Percentiles rank a stretch among this genome's conserved stretches.
These are phyloP conservation scores for Cyclura pinguis DNA, from an alignment of 2,797 vertebrate species.

Conservation along the genomic window DNA sequence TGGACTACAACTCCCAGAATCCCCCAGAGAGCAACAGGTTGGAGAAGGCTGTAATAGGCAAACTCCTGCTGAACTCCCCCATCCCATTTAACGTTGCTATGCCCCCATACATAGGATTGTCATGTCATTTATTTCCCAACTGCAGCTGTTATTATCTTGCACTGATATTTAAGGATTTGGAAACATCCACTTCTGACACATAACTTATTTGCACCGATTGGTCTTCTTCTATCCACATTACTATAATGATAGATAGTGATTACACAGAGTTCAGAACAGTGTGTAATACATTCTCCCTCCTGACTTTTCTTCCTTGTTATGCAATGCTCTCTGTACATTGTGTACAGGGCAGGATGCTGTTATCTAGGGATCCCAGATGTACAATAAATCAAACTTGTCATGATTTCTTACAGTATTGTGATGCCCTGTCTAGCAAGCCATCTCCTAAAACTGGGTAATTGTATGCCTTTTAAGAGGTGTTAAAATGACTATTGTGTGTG, in stretches of 20 bases:
- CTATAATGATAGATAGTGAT: neutral
- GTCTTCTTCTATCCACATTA: slow-evolving; percentile 1
- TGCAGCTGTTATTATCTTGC: slow-evolving; percentile 49
- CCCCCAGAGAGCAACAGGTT: neutral
- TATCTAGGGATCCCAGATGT: neutral
- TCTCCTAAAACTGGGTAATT: neutral
- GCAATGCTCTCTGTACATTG: slow-evolving; percentile 27
- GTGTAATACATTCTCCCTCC: slow-evolving; percentile 47
- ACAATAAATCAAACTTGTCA: slow-evolving; percentile 19
- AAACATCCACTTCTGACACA: slow-evolving; percentile 57
- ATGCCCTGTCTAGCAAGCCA: neutral
- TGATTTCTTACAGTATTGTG: slow-evolving; percentile 6
- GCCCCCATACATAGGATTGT: neutral
- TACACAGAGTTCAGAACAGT: slow-evolving; percentile 34
- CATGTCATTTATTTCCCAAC: slow-evolving; percentile 22
- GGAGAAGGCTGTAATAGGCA: neutral
- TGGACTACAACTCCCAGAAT: neutral
- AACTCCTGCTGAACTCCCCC: neutral
- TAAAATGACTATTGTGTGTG: no score
- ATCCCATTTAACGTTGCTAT: neutral
- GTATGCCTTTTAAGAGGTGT: neutral
- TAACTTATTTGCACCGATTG: slow-evolving; percentile 58
- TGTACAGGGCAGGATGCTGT: slow-evolving; percentile 16
- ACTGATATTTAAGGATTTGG: slow-evolving; percentile 58
- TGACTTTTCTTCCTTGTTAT: neutral